Evolutionary conservation across 2,113 vertebrate genomes (phyloP).

Genomic region (Piprites chloris): DNA sequence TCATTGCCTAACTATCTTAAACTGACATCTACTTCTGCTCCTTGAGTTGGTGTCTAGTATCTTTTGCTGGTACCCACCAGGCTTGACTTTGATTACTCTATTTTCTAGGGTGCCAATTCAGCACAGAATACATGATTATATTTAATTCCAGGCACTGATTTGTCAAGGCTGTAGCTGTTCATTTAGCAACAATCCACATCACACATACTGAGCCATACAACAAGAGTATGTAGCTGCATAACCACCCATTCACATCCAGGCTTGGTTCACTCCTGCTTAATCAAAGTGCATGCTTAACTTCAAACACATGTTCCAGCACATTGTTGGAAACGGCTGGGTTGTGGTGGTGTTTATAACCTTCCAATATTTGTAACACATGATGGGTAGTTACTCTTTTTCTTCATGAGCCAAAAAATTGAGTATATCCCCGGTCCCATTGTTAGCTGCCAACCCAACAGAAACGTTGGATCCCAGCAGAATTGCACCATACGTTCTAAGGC

Average conservation of each 20-base stretch:
- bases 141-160: neutral
- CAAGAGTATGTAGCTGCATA: neutral
- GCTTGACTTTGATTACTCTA: neutral
- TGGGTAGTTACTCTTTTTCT: neutral
- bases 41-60: neutral
- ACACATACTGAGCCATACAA: neutral
- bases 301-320: conserved; percentile 24
- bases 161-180: neutral
- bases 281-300: conserved; percentile 26
- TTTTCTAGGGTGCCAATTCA: neutral
- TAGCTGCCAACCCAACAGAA: neutral
- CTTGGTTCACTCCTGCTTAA: neutral
- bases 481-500: neutral
- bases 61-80: neutral
- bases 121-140: neutral
- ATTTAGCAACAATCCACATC: neutral
- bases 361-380: conserved; percentile 43
- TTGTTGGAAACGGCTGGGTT: neutral
- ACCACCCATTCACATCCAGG: neutral
- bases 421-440: neutral
- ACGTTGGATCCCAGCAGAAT: neutral
- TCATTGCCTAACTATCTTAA: neutral
- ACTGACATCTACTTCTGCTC: neutral
- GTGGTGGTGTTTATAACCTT: conserved; percentile 31
- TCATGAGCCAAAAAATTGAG: conserved; percentile 21